A percentile compares a stretch with the other conserved stretches of the same genome.
phyloP scores from a whole-genome alignment of 2,888 invertebrate genomes.

The Cerastis rubricosa region DNA sequence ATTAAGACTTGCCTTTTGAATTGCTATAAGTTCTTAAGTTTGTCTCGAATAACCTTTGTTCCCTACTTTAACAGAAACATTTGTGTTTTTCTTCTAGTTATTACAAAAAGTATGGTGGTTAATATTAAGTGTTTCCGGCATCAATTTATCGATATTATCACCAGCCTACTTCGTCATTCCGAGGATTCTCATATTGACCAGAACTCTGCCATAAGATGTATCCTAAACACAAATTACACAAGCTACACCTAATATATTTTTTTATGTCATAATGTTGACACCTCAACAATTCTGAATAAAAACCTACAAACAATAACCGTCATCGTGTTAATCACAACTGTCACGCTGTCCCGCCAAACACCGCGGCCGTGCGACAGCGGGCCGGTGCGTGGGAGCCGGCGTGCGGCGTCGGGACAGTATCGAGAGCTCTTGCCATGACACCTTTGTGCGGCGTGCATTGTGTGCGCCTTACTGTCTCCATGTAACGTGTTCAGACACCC shows the following conservation, averaged over 20 bases:
- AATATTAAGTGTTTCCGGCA: not conserved
- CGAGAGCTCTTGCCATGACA: constrained; percentile 29
- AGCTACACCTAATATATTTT: not conserved
- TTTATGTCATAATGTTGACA: not conserved
- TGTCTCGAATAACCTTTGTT: not conserved
- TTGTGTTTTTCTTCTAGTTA: not conserved
- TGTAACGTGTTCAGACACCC: constrained; percentile 26
- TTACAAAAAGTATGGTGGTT: not conserved
- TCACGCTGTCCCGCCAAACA: constrained; percentile 14
- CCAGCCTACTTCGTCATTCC: not conserved
- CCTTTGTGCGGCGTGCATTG: constrained; percentile 51
- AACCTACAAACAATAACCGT: constrained; percentile 8
- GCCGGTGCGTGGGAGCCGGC: not conserved
- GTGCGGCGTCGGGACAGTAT: constrained; percentile 31
- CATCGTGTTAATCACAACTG: constrained; percentile 1
- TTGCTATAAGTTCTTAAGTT: not conserved
- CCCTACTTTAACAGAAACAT: not conserved
- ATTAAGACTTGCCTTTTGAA: not conserved
- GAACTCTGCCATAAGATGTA: not conserved
- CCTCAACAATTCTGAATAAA: not conserved
- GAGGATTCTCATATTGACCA: not conserved
- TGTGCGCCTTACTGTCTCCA: constrained; percentile 28
- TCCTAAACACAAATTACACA: not conserved
- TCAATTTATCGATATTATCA: not conserved
- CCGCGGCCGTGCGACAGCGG: constrained; percentile 7